Evolutionary conservation across 2,888 invertebrate genomes (phyloP), one percentile per base, ranked within the genome.

Genomic region (Orchesella flavescens): DNA sequence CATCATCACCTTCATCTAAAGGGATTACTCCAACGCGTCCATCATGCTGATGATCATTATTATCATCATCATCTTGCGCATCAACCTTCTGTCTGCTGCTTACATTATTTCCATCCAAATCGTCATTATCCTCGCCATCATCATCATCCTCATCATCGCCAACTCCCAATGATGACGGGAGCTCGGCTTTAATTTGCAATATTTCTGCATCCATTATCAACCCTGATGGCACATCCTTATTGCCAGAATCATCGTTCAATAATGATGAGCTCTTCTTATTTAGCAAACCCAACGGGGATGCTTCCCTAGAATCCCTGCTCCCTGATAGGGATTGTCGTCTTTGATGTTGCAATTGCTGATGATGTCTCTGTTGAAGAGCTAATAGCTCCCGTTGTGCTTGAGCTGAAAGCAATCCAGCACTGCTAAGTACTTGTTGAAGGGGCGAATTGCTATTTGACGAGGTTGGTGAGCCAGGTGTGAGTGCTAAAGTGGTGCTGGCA

Each of bases 101-200:
- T 82, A 65, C 71, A 82, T 76, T 81, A 81, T 81, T 75, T 34
- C 81, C 59, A 61, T 61, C 65, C 72, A 57, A 73, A 24, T 81
- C 82, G 49, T 84, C 84, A 66, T 81, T 83, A 53, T 73, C 81
- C 24, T 84, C 84, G 21, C 83, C 87, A 43, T 86, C 86, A n/a
- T 87, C 86, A 71, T 85, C 86, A 17, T 71, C 78, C 7, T 53
- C 84, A 15, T 72, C 83, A 12, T 43, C 74, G 21, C 24, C 69
- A 44, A 63, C 44, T n/a, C 19, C 66, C 71, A 82, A 63, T 34
- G 83, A 81, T 59, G 82, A 66, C 59, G 77, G 78, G 55, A 85
- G 76, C 71, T 88, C 87, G 2, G 88, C 84, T 81, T 88, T 88
- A 79, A 88, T 88, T 80, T 87, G 87, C 49, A 88, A 81, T 63